These are phyloP conservation scores for Lateolabrax maculatus DNA, from an alignment of 2,797 vertebrate genomes.

Conservation along the genomic window DNA sequence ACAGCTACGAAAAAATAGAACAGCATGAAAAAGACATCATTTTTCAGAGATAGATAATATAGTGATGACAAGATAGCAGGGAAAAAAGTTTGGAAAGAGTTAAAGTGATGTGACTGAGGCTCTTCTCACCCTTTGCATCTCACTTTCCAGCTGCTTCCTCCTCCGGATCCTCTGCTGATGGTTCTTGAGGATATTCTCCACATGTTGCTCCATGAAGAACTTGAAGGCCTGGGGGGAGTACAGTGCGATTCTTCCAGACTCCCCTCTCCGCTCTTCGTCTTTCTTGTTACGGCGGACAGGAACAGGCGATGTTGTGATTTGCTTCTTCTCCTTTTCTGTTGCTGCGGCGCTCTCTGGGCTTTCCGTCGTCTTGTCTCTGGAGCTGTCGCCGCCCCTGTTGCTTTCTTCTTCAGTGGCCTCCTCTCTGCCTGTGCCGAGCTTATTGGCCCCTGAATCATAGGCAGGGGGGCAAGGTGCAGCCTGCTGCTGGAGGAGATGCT, in stretches of 20 bases:
- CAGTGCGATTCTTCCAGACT: constrained; percentile 90
- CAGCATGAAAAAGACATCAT: constrained; percentile 75
- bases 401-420: constrained; percentile 88
- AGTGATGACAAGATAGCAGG: constrained; percentile 1
- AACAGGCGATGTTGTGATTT: constrained; percentile 97
- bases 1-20: constrained; percentile 71
- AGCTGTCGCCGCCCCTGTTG: constrained; percentile 41
- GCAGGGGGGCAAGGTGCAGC: constrained; percentile 78
- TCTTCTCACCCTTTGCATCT: constrained; percentile 96
- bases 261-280: constrained; percentile 94
- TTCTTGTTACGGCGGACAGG: constrained; percentile 94
- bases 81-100: constrained; percentile 20
- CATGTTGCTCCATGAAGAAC: constrained; percentile 99
- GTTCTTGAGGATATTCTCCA: constrained; percentile 98
- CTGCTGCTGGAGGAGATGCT: constrained; percentile 91
- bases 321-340: constrained; percentile 94
- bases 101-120: background rate
- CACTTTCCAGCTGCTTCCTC: constrained; percentile 97
- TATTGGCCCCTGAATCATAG: constrained; percentile 86
- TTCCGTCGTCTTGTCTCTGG: constrained; percentile 73
- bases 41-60: constrained; percentile 37
- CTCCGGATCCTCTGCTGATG: constrained; percentile 94
- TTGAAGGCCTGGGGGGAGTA: constrained; percentile 99
- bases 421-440: constrained; percentile 84
- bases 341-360: constrained; percentile 66